phyloP scores from a whole-genome alignment of 1,140 invertebrate genomes.

The Artemia franciscana region DNA sequence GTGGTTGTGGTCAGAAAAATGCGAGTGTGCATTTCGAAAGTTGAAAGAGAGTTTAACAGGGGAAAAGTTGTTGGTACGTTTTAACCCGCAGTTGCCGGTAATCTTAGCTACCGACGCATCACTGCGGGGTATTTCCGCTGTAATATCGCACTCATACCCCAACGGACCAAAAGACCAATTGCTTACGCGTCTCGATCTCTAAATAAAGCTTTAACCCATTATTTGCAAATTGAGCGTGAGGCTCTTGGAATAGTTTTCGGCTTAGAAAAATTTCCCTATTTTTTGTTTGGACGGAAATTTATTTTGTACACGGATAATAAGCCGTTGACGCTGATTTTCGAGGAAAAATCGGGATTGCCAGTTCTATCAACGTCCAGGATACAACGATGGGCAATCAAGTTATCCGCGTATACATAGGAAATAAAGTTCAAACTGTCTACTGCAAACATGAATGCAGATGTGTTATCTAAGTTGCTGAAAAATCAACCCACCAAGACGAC shows the following conservation, averaged over 20 bases:
- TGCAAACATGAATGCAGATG: constrained; percentile 15
- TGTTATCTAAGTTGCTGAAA: constrained; percentile 12
- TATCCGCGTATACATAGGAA: constrained; percentile 18
- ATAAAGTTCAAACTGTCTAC: constrained; percentile 16
- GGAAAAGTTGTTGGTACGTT: constrained; percentile 17
- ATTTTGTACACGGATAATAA: constrained; percentile 24
- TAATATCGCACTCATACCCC: constrained; percentile 19
- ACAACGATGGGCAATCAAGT: constrained; percentile 19
- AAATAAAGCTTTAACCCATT: constrained; percentile 14
- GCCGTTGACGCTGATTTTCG: constrained; percentile 24
- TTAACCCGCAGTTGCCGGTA: constrained; percentile 23
- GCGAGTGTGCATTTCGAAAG: constrained; percentile 10
- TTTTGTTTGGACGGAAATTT: constrained; percentile 20
- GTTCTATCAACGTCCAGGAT: constrained; percentile 16
- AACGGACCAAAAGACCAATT: constrained; percentile 10
- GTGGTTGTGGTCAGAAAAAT: constrained; percentile 8
- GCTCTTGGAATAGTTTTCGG: constrained; percentile 18
- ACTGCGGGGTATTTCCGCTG: constrained; percentile 21
- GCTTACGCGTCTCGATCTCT: constrained; percentile 3
- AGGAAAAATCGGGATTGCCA: constrained; percentile 15
- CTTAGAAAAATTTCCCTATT: constrained; percentile 20
- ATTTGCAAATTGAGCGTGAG: constrained; percentile 21
- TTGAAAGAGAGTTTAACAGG: constrained; percentile 1
- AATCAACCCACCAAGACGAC: too few relatives aligned
- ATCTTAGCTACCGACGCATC: constrained; percentile 23